Conservation (phyloP, 2,113 vertebrate species). For the Sapajus apella region DNA sequence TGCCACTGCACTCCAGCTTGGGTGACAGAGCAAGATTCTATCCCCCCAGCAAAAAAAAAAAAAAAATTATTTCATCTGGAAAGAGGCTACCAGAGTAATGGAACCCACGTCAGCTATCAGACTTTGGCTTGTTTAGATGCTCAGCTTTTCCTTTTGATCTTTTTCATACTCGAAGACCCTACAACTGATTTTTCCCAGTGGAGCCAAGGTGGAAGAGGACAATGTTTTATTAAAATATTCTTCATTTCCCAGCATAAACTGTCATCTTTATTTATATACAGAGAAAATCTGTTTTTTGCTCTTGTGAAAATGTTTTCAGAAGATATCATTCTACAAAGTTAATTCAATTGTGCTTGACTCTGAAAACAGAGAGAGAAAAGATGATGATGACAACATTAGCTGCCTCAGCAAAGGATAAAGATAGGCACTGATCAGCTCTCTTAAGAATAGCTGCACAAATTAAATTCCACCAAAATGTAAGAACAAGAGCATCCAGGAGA, state of each 20-base stretch:
- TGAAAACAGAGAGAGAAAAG: slow-evolving; percentile 13
- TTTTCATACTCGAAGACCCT: slow-evolving; percentile 78
- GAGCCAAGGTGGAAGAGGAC: slow-evolving; percentile 76
- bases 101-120: slow-evolving; percentile 55
- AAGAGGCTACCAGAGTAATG: slow-evolving; percentile 72
- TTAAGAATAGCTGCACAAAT: not conserved
- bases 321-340: not conserved
- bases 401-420: not conserved
- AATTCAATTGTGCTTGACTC: slow-evolving; percentile 49
- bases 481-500: not conserved
- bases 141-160: slow-evolving; percentile 82
- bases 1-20: too few relatives aligned
- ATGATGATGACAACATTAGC: not conserved
- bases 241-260: slow-evolving; percentile 68
- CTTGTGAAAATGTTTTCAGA: slow-evolving; percentile 73
- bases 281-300: slow-evolving; percentile 79
- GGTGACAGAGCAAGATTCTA: too few relatives aligned
- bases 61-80: slow-evolving; percentile 71
- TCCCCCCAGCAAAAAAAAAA: not conserved
- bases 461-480: slow-evolving; percentile 7
- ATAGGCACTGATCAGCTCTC: not conserved
- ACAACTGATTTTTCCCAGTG: slow-evolving; percentile 84
- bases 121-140: slow-evolving; percentile 75
- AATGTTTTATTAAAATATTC: slow-evolving; percentile 84
- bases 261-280: slow-evolving; percentile 77